Percentiles rank a stretch among this genome's conserved stretches.
Evolutionary conservation across 2,797 vertebrate genomes (phyloP).

Genomic region (Labroides dimidiatus): DNA sequence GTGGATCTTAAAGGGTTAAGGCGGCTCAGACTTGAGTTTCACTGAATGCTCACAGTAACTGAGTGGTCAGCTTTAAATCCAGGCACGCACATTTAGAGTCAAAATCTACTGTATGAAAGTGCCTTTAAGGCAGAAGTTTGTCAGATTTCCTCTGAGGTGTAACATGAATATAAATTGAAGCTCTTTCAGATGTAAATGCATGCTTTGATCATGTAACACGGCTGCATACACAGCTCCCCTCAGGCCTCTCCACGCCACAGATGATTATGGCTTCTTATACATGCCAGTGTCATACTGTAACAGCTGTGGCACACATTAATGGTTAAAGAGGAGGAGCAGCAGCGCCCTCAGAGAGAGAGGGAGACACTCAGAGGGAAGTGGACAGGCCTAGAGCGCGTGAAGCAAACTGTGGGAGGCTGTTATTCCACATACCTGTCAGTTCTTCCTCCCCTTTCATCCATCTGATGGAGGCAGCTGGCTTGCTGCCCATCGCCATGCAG

Average conservation of each 20-base stretch:
- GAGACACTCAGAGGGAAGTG: conserved; percentile 36
- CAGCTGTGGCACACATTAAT: conserved; percentile 46
- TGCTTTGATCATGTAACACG: conserved; percentile 29
- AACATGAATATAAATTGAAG: conserved; percentile 16
- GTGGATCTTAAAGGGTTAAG: no score
- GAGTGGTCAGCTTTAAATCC: conserved; percentile 33
- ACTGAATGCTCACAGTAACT: conserved; percentile 24
- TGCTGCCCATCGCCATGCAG: conserved; percentile 96
- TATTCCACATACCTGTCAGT: conserved; percentile 88
- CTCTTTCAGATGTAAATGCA: conserved; percentile 23
- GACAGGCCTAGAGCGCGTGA: conserved; percentile 59
- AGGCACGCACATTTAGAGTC: conserved; percentile 28
- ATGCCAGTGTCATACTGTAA: conserved; percentile 52
- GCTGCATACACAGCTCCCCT: background rate
- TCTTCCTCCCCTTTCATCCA: conserved; percentile 98
- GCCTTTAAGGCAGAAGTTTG: conserved; percentile 23
- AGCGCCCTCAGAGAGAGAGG: conserved; percentile 50
- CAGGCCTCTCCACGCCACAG: conserved; percentile 8
- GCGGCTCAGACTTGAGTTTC: background rate
- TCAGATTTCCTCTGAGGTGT: conserved; percentile 21
- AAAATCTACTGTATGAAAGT: conserved; percentile 9
- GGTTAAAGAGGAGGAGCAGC: conserved; percentile 35
- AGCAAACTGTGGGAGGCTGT: conserved; percentile 68
- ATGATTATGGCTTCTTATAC: conserved; percentile 39
- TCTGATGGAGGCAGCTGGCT: conserved; percentile 93